phyloP scores from a whole-genome alignment of 2,888 invertebrate species.

The Sericinus montela region DNA sequence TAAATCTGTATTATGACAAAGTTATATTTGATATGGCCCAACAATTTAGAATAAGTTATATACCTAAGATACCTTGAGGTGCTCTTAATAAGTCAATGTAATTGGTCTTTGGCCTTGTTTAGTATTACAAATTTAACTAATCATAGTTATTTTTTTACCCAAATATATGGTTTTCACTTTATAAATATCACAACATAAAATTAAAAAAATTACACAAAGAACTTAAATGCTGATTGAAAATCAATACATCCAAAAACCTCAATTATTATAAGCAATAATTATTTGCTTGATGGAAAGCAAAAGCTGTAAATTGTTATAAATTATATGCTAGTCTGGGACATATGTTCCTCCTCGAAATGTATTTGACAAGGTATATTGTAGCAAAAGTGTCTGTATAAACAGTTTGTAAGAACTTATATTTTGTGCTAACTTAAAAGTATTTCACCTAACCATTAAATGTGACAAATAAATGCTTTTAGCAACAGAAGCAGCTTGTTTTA shows the following conservation, averaged over 20 bases:
- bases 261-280: too few relatives aligned
- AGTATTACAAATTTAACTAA: constrained; percentile 5
- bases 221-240: too few relatives aligned
- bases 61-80: constrained; percentile 12
- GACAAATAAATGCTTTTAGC: constrained; percentile 64
- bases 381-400: too few relatives aligned
- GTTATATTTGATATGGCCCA: constrained; percentile 50
- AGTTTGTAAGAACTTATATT: background rate
- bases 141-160: constrained; percentile 15
- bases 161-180: background rate
- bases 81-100: constrained; percentile 11
- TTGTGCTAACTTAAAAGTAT: background rate
- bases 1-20: constrained; percentile 31
- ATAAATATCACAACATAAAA: too few relatives aligned
- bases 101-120: constrained; percentile 5
- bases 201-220: too few relatives aligned
- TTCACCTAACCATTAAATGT: constrained; percentile 24
- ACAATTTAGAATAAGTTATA: constrained; percentile 12
- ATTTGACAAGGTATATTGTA: too few relatives aligned
- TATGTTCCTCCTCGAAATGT: too few relatives aligned
- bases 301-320: too few relatives aligned
- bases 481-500: constrained; percentile 82
- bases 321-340: too few relatives aligned
- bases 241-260: too few relatives aligned
- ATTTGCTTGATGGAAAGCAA: too few relatives aligned